Base-by-base conservation (phyloP, 1,140 invertebrate genomes). In the Holcopasites calliopsidis region DNA sequence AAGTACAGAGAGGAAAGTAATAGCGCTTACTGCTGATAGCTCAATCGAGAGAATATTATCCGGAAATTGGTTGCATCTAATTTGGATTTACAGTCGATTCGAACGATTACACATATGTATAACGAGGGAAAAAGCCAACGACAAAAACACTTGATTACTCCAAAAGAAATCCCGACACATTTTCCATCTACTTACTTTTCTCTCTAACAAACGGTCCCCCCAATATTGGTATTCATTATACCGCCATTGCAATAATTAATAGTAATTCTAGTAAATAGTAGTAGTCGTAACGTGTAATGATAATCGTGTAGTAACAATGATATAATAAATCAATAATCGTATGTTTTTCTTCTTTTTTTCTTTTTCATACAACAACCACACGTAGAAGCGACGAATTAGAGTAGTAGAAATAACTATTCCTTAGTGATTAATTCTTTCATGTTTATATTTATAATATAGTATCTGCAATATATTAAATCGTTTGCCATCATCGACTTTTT, bases 311-410 rank as follows among this genome's bases (percentile, higher is more conserved):
- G 86, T 84, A 87, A 84, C 82, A 84, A 87, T 87, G 88, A 86
- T 86, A n/a, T n/a, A 88, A 87, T 84, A 85, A 88, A 89, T 86
- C 79, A 89, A 87, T 90, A 82, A 80, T 83, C 68, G 80, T 86
- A 90, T 74, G n/a, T 74, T 66, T 74, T 74, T 55, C 49, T 74
- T 65, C 31, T 52, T 66, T 66, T 66, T 47, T 49, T n/a, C n/a
- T n/a, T n/a, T 66, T 74, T 90, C 88, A 90, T 91, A 91, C 90
- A 90, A 91, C 89, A 90, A 90, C 88, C 89, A 91, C 90, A 91
- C 90, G 85, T 90, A 90, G 90, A 90, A 91, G 89, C 90, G 89
- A 91, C 84, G 85, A 91, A 91, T 90, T 91, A 91, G 88, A 90
- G 84, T 90, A 90, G 89, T 91, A 91, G 89, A 91, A 91, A 91